Base-by-base conservation (phyloP, 2,113 vertebrate species). In the Glareola pratincola region DNA sequence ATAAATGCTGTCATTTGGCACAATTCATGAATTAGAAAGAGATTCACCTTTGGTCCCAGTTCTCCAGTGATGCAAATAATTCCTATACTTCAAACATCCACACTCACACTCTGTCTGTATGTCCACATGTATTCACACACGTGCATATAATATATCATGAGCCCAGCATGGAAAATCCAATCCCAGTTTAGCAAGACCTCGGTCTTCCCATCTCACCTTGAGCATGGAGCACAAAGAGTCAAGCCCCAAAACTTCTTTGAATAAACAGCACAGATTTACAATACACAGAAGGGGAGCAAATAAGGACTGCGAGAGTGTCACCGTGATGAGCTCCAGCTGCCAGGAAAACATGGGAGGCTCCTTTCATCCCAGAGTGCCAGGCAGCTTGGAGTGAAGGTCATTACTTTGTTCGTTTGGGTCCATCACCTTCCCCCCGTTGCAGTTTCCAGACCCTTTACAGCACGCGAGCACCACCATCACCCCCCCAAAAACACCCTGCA, bases 401-500 rank as follows among this genome's bases (percentile, higher is more conserved):
- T 12, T 4, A 5, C 47, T 78, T 16, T 5, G 10, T 29, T 37
- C 57, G 50, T 66, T 57, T 68, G 48, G 57, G 66, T 47, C 62
- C 72, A 56, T 13, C 60, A 2, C 9, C 30, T 85, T 48, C 29
- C 23, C 50, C n/a, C 37, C 5, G 0, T 0, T 36, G 72, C 34
- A 62, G 36, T 45, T 72, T 54, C 60, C 82, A 81, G 73, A 10
- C 48, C 60, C 64, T 90, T 39, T 73, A 14, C 24, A 64, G 54
- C 63, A 34, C 1, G 5, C 4, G 3, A 72, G 45, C 43, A 74
- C 14, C 88, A 69, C 36, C 64, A 17, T 4, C 18, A 6, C 18
- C 62, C 62, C 47, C 82, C 37, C 82, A 71, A 23, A 16, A 13
- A 24, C 0, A 26, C n/a, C 21, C 2, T 0, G 5, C 50, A 26